These are phyloP conservation scores for Camponotus vicinus DNA, from an alignment of 1,140 invertebrate genomes.

Conservation along the genomic window DNA sequence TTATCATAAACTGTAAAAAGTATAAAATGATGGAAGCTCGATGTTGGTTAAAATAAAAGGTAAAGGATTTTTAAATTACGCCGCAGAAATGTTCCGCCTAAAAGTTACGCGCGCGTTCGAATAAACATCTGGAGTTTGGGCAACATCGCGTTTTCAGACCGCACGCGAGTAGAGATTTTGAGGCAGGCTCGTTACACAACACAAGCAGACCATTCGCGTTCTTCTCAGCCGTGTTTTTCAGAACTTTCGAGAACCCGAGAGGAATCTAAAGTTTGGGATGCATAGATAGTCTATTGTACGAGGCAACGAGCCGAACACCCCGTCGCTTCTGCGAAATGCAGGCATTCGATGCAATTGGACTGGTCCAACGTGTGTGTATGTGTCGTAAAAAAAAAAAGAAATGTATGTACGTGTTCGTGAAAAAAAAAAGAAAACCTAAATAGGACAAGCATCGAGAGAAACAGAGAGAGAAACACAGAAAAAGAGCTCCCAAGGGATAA, in stretches of 20 bases:
- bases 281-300: slow-evolving; percentile 22
- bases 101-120: slow-evolving; percentile 1
- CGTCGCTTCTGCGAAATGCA: background rate
- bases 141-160: background rate
- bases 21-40: background rate
- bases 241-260: slow-evolving; percentile 25
- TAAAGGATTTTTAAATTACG: background rate
- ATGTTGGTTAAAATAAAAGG: background rate
- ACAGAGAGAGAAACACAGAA: background rate
- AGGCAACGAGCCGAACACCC: background rate
- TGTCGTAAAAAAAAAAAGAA: background rate
- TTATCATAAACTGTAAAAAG: background rate
- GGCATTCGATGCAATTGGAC: slow-evolving; percentile 3
- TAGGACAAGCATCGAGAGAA: background rate
- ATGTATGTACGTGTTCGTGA: background rate
- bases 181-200: background rate
- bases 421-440: background rate
- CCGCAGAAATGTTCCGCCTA: background rate
- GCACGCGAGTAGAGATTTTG: slow-evolving; percentile 3
- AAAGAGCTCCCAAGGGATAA: slow-evolving; percentile 38
- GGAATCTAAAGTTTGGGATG: background rate
- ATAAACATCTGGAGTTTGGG: slow-evolving; percentile 23
- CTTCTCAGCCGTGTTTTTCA: background rate
- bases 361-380: background rate
- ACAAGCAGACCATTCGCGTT: slow-evolving; percentile 15